phyloP scores from a whole-genome alignment of 2,888 invertebrate species.

The Meghimatium bilineatum region DNA sequence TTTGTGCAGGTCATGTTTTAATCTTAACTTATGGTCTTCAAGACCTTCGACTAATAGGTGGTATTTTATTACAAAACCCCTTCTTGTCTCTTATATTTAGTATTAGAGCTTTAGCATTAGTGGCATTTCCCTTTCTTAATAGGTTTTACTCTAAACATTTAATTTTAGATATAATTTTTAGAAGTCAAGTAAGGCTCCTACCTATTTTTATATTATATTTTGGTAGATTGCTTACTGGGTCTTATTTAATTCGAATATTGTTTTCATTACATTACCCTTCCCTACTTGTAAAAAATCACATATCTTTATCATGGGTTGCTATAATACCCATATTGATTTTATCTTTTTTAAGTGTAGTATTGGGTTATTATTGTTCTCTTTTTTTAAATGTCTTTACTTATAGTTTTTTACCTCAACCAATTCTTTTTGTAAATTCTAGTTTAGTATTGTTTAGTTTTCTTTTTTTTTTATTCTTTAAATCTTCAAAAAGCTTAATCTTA shows the following conservation, averaged over 20 bases:
- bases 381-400: too few relatives aligned
- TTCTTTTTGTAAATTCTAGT: too few relatives aligned
- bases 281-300: too few relatives aligned
- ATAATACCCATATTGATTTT: too few relatives aligned
- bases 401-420: too few relatives aligned
- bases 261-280: neutral
- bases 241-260: neutral
- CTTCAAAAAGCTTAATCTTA: too few relatives aligned
- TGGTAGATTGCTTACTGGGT: neutral
- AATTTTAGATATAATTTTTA: constrained; percentile 58
- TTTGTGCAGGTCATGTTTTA: constrained; percentile 84
- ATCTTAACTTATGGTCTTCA: constrained; percentile 65
- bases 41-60: constrained; percentile 49
- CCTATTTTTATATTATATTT: neutral
- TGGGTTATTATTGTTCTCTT: too few relatives aligned
- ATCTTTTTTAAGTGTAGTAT: too few relatives aligned
- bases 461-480: too few relatives aligned
- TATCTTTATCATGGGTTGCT: too few relatives aligned
- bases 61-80: constrained; percentile 59
- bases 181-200: too few relatives aligned
- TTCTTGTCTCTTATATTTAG: constrained; percentile 57
- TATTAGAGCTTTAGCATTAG: constrained; percentile 59
- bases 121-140: constrained; percentile 67
- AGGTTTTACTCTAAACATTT: constrained; percentile 72
- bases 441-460: too few relatives aligned